Conservation (phyloP, 2,888 invertebrate species). For the Nomada ruficornis region DNA sequence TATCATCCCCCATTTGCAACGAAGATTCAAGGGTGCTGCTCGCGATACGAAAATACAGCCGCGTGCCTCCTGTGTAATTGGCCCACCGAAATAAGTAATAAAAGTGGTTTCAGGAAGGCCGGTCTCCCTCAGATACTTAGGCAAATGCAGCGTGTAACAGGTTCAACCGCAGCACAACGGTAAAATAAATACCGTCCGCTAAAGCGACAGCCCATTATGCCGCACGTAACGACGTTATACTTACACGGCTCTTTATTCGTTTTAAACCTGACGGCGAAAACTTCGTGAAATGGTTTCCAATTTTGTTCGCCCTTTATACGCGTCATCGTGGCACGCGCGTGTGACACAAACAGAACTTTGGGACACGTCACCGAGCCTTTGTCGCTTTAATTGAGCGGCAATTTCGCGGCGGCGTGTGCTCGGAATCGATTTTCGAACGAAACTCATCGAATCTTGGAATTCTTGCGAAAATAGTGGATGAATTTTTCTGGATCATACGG, state of each 20-base stretch:
- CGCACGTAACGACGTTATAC: slow-evolving; percentile 16
- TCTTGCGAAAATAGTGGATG: too few species aligned
- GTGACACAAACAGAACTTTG: background rate
- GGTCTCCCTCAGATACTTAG: slow-evolving; percentile 20
- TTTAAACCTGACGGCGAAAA: slow-evolving; percentile 9
- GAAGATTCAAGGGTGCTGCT: slow-evolving; percentile 51
- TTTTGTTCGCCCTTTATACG: background rate
- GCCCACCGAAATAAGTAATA: slow-evolving; percentile 35
- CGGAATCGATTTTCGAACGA: background rate
- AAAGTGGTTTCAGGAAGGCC: slow-evolving; percentile 27
- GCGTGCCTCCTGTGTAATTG: slow-evolving; percentile 49
- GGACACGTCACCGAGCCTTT: background rate
- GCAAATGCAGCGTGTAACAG: slow-evolving; percentile 41
- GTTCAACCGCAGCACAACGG: slow-evolving; percentile 27
- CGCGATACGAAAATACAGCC: slow-evolving; percentile 42
- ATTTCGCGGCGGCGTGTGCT: background rate
- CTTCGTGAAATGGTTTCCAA: background rate
- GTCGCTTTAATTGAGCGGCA: slow-evolving; percentile 3
- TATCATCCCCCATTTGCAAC: slow-evolving; percentile 42
- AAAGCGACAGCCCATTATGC: slow-evolving; percentile 16
- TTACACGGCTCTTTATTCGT: slow-evolving; percentile 17
- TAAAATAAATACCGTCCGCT: slow-evolving; percentile 34
- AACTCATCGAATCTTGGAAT: too few species aligned
- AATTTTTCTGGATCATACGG: too few species aligned
- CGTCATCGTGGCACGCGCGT: background rate